Percentiles rank a stretch among this genome's conserved stretches.
Conservation (phyloP, 2,797 vertebrate genomes). For the Halcyon leucocephala region DNA sequence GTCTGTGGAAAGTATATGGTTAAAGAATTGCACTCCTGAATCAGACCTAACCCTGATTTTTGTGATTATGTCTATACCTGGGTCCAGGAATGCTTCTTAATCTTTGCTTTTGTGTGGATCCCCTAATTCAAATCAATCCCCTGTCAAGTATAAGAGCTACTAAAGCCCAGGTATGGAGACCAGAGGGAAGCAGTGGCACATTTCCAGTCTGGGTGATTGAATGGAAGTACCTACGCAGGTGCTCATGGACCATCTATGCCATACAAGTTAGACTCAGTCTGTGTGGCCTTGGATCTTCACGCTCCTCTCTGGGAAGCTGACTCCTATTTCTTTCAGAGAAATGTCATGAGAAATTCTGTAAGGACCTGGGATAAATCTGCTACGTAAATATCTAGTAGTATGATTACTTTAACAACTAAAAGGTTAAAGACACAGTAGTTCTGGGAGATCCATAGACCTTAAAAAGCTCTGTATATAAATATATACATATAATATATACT, state of each 20-base stretch:
- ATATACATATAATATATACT: background rate
- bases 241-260: accelerated
- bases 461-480: background rate
- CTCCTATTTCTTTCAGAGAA: background rate
- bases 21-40: background rate
- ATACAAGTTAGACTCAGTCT: background rate
- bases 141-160: background rate
- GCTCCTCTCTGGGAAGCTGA: background rate
- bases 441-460: background rate
- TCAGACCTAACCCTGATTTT: background rate
- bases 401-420: background rate
- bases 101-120: background rate
- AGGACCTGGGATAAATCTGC: background rate
- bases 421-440: background rate
- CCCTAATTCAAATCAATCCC: background rate
- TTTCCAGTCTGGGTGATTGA: background rate
- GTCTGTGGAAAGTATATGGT: background rate
- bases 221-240: background rate
- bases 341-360: background rate
- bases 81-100: background rate
- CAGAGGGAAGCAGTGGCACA: background rate
- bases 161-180: background rate
- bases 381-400: background rate
- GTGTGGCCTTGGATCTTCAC: background rate
- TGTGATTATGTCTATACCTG: background rate